Evolutionary conservation across 2,797 vertebrate genomes (phyloP).

Genomic region (Pangasius macronema): DNA sequence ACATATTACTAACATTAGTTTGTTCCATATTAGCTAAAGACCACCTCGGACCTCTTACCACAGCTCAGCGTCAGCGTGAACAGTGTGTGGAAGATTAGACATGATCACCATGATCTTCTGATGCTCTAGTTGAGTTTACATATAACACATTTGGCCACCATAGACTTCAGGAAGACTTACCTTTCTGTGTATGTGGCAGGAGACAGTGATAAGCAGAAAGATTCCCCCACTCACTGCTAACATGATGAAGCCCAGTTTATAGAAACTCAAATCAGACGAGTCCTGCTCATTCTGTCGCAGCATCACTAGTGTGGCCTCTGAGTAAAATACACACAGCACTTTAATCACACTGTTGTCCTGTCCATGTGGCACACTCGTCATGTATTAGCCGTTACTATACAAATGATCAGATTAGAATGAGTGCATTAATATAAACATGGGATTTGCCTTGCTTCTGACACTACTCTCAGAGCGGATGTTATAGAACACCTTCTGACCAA

Average conservation of each 20-base stretch:
- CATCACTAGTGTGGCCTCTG: conserved; percentile 34
- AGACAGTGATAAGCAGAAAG: conserved; percentile 69
- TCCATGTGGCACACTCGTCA: too few species aligned
- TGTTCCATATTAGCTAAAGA: background rate
- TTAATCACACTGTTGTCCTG: conserved; percentile 19
- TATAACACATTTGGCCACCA: background rate
- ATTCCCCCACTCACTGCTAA: conserved; percentile 71
- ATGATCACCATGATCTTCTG: background rate
- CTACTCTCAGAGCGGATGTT: background rate
- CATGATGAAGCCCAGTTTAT: conserved; percentile 73
- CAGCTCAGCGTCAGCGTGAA: background rate
- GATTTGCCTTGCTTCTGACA: background rate
- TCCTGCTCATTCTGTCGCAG: conserved; percentile 29
- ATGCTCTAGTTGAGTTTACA: background rate
- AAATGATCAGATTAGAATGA: background rate
- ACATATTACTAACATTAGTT: too few species aligned
- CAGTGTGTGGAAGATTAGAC: background rate
- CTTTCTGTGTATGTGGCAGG: conserved; percentile 74
- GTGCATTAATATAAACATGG: background rate
- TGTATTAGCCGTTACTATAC: background rate
- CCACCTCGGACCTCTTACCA: background rate
- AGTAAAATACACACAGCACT: conserved; percentile 30
- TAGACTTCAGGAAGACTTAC: conserved; percentile 56
- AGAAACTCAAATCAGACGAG: conserved; percentile 60
- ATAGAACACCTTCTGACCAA: background rate